Conservation (phyloP, 2,797 vertebrate species). For the Halcyon leucocephala region DNA sequence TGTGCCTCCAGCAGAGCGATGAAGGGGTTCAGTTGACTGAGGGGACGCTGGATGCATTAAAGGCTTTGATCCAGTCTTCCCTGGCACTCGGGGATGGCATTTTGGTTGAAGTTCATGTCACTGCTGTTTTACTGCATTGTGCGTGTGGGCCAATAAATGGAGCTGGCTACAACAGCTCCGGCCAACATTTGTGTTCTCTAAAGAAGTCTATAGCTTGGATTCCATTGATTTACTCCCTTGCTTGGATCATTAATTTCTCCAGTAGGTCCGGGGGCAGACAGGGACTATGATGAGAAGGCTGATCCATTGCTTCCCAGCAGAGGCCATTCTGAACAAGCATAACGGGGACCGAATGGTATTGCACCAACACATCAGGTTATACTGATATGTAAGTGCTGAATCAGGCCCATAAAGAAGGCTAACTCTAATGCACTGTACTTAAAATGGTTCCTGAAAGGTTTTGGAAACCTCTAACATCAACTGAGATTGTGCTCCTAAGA, state of each 20-base stretch:
- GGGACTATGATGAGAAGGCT: not conserved
- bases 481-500: not conserved
- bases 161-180: not conserved
- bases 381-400: not conserved
- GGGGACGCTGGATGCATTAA: not conserved
- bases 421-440: not conserved
- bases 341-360: not conserved
- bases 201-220: not conserved
- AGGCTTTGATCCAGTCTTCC: not conserved
- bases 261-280: not conserved
- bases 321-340: not conserved
- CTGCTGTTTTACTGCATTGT: not conserved
- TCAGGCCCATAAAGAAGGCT: not conserved
- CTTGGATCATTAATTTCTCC: conserved; percentile 10
- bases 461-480: not conserved
- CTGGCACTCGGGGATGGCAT: not conserved
- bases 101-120: not conserved
- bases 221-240: not conserved
- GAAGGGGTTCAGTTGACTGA: not conserved
- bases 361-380: not conserved
- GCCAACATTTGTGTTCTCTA: not conserved
- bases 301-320: conserved; percentile 20
- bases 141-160: not conserved
- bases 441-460: not conserved
- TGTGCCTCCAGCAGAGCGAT: not conserved